Evolutionary conservation across 2,888 invertebrate species (phyloP), one percentile per base, ranked within the genome.

Genomic region (Stenchaetothrips biformis): DNA sequence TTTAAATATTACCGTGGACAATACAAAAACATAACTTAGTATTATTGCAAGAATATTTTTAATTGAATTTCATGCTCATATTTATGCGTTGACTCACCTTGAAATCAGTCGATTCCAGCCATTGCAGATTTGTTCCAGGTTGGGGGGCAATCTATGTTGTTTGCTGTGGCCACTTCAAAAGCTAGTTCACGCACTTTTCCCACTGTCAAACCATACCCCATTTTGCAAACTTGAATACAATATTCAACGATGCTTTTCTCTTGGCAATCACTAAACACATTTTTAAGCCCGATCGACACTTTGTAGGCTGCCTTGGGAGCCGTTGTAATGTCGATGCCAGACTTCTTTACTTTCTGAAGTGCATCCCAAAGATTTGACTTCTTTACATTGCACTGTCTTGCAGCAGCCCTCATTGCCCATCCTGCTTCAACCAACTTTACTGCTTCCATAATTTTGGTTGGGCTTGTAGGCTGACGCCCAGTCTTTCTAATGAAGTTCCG

Each of bases 371-470:
- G n/a, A 7, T n/a, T n/a, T 16, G 59, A 62, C n/a, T n/a, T 62
- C 16, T 16, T 16, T n/a, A 62, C n/a, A 62, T n/a, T 62, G 62
- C 13, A 13, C 7, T 62, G 62, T 62, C n/a, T 62, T 62, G 59
- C 62, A n/a, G 62, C 62, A 62, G 62, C 62, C n/a, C 62, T 62
- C n/a, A 62, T 62, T 16, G 62, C 13, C 62, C 62, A 62, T n/a
- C 62, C 62, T 18, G 13, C 16, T 16, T 62, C 62, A 62, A 62
- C 62, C 16, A 62, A n/a, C n/a, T 62, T 62, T 7, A 62, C n/a
- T 7, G 62, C 62, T 62, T 7, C n/a, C 13, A 18, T 62, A 2
- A 62, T 16, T 62, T 62, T 62, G 13, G n/a, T 62, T 7, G 62
- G 62, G 7, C 18, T 62, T 16, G 62, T 62, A n/a, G n/a, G 18